These are phyloP conservation scores for Parelbella ahira DNA, from an alignment of 2,888 invertebrate genomes.

Conservation along the genomic window DNA sequence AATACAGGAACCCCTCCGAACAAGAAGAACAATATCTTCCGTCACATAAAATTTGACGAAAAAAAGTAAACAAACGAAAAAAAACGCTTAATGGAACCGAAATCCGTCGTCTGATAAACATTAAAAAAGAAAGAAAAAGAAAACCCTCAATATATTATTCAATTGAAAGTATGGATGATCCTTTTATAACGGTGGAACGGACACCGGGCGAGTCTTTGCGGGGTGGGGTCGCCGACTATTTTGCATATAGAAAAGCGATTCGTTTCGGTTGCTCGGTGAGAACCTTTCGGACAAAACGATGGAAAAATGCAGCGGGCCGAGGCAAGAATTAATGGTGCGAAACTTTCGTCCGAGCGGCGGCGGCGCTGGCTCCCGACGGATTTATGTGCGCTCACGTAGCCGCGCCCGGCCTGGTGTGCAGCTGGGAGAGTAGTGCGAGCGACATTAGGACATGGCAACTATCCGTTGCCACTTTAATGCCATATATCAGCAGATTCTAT, in stretches of 20 bases:
- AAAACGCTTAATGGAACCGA: conserved; percentile 66
- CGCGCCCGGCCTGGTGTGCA: conserved; percentile 2
- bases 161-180: conserved; percentile 64
- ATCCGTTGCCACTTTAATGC: too few relatives aligned
- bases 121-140: too few relatives aligned
- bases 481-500: too few relatives aligned
- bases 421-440: too few relatives aligned
- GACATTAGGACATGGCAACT: neutral
- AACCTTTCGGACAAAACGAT: conserved; percentile 36
- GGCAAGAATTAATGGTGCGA: conserved; percentile 74
- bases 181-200: conserved; percentile 59
- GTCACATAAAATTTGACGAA: conserved; percentile 73
- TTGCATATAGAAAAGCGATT: conserved; percentile 71
- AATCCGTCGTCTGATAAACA: conserved; percentile 68
- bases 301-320: conserved; percentile 65
- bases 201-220: conserved; percentile 32
- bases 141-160: conserved; percentile 64
- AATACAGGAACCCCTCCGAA: conserved; percentile 35
- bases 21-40: conserved; percentile 68
- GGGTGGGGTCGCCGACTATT: conserved; percentile 34
- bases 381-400: conserved; percentile 63
- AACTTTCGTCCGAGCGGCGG: conserved; percentile 48
- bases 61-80: too few relatives aligned
- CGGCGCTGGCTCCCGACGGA: conserved; percentile 45
- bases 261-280: conserved; percentile 14